Percentiles rank a stretch among this genome's conserved stretches.
Evolutionary conservation across 2,797 vertebrate genomes (phyloP).

Genomic region (Epinephelus malabaricus): DNA sequence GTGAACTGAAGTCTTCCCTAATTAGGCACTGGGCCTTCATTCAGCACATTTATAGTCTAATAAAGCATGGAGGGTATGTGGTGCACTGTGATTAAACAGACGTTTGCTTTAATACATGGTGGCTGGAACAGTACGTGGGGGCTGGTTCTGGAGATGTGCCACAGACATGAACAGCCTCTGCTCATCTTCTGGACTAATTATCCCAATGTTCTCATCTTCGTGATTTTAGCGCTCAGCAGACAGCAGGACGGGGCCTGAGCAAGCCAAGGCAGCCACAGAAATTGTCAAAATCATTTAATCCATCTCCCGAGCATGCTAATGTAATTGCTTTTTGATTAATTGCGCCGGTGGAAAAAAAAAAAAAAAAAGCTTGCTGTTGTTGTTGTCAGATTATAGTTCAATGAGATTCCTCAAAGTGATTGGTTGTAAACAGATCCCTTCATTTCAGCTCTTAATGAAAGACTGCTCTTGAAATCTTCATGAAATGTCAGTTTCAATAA

Average conservation of each 20-base stretch:
- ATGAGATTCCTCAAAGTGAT: conserved; percentile 67
- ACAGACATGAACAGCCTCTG: conserved; percentile 61
- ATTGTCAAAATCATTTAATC: conserved; percentile 82
- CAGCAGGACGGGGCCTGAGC: conserved; percentile 52
- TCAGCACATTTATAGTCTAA: conserved; percentile 78
- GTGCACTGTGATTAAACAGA: conserved; percentile 77
- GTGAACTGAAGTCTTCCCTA: conserved; percentile 73
- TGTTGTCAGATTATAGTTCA: conserved; percentile 79
- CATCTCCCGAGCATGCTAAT: conserved; percentile 74
- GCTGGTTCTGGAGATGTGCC: conserved; percentile 66
- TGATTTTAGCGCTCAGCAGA: conserved; percentile 55
- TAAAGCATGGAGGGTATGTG: conserved; percentile 74
- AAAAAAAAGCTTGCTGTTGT: conserved; percentile 54
- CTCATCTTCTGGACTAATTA: conserved; percentile 80
- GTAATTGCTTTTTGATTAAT: conserved; percentile 86
- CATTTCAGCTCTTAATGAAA: conserved; percentile 64
- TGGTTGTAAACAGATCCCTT: conserved; percentile 69
- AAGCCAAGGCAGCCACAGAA: conserved; percentile 57
- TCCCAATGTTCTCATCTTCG: conserved; percentile 65
- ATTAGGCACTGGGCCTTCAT: conserved; percentile 76
- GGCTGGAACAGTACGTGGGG: conserved; percentile 63
- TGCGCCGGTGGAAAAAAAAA: conserved; percentile 38
- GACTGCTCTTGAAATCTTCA: conserved; percentile 56
- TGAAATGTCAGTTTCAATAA: conserved; percentile 67
- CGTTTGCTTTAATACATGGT: conserved; percentile 75